Conservation (phyloP, 2,113 vertebrate species). For the Rostratula benghalensis region DNA sequence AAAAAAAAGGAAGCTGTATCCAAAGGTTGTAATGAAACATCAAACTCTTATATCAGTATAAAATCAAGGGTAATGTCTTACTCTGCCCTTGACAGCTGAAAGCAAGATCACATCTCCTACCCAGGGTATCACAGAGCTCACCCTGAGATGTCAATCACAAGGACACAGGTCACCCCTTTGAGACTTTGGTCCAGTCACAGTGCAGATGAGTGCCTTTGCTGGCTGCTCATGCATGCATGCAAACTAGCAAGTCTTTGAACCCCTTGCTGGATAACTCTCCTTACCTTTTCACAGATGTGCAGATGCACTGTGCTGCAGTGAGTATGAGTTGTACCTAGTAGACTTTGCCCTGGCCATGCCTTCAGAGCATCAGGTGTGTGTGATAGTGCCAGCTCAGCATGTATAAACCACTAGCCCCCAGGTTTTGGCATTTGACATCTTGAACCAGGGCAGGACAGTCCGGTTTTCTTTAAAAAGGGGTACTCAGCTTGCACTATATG, state of each 20-base stretch:
- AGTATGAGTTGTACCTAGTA: background rate
- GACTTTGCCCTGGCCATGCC: background rate
- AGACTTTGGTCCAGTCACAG: background rate
- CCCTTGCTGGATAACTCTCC: background rate
- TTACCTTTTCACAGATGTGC: background rate
- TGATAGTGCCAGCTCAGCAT: background rate
- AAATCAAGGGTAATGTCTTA: background rate
- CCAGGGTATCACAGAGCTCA: background rate
- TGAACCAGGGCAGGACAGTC: background rate
- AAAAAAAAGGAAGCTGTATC: background rate
- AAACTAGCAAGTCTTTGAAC: background rate
- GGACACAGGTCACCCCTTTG: background rate
- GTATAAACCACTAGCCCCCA: background rate
- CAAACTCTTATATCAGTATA: background rate
- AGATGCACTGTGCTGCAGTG: background rate
- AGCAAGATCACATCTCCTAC: background rate
- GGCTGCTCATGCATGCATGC: background rate
- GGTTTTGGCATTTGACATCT: background rate
- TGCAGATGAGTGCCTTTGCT: fast-evolving
- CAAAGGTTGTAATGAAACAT: background rate
- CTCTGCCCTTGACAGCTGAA: background rate
- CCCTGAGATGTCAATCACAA: background rate
- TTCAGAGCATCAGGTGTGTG: background rate
- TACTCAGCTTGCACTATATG: background rate
- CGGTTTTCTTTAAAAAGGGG: background rate